Conservation (phyloP, 2,797 vertebrate species). For the Etheostoma perlongum region DNA sequence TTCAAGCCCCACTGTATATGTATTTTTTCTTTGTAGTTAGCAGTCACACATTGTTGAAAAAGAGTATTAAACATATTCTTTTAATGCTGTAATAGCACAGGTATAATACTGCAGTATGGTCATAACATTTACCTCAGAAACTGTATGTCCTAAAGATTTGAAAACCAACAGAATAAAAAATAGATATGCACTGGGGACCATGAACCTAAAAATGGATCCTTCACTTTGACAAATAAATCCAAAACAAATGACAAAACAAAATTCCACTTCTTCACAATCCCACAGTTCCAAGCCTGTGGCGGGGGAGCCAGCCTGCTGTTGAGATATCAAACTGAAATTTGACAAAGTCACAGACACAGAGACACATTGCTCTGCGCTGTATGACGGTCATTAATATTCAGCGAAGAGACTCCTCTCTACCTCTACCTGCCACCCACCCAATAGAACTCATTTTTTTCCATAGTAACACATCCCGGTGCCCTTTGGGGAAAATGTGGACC, state of each 20-base stretch:
- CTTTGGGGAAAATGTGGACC: constrained; percentile 44
- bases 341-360: constrained; percentile 53
- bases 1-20: too few relatives aligned
- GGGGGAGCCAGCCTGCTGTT: constrained; percentile 23
- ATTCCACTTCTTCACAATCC: constrained; percentile 8
- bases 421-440: constrained; percentile 51
- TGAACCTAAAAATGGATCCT: constrained; percentile 26
- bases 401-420: constrained; percentile 28
- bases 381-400: constrained; percentile 66
- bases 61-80: too few relatives aligned
- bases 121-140: neutral
- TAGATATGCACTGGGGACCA: too few relatives aligned
- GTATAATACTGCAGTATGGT: neutral
- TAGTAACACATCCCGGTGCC: constrained; percentile 47
- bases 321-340: constrained; percentile 55
- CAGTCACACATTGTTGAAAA: too few relatives aligned
- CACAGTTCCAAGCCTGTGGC: constrained; percentile 21
- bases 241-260: constrained; percentile 39
- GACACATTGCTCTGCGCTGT: constrained; percentile 28
- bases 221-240: constrained; percentile 23
- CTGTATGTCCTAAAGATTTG: neutral
- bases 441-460: constrained; percentile 49
- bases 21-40: too few relatives aligned
- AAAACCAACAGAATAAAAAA: too few relatives aligned
- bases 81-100: too few relatives aligned